Conservation (phyloP, 2,113 vertebrate genomes). For the Amphiprion percula region DNA sequence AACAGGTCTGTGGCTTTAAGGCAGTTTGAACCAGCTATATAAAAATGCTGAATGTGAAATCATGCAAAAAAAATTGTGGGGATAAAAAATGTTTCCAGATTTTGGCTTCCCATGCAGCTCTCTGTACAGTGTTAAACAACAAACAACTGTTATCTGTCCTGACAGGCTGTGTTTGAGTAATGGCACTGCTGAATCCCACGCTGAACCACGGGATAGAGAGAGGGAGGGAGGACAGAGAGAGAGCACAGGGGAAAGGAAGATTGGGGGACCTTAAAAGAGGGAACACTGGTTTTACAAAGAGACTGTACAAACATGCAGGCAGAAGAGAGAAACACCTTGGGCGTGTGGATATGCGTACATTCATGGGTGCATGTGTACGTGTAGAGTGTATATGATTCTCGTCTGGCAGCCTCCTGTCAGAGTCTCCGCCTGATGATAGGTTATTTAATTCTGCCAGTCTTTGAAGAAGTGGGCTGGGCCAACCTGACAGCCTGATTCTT, state of each 20-base stretch:
- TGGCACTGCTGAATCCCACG: constrained; percentile 59
- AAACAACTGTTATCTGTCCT: constrained; percentile 71
- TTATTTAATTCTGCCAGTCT: constrained; percentile 64
- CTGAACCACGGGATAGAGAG: constrained; percentile 42
- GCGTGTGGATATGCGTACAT: constrained; percentile 31
- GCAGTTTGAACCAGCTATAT: constrained; percentile 28
- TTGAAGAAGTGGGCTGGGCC: constrained; percentile 59
- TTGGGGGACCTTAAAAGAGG: constrained; percentile 3
- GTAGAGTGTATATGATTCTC: constrained; percentile 41
- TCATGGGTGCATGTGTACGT: constrained; percentile 11
- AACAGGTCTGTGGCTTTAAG: constrained; percentile 13
- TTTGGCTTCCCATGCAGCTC: constrained; percentile 40
- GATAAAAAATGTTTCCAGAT: constrained; percentile 52
- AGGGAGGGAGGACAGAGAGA: background rate
- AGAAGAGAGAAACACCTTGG: constrained; percentile 15
- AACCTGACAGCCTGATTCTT: constrained; percentile 71
- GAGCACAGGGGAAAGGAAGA: background rate
- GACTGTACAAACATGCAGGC: constrained; percentile 31
- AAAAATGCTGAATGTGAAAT: constrained; percentile 58
- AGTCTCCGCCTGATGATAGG: constrained; percentile 49
- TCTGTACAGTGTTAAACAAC: constrained; percentile 74
- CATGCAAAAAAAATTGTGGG: constrained; percentile 19
- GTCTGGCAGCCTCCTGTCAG: constrained; percentile 56
- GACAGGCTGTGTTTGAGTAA: constrained; percentile 74
- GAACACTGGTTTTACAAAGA: constrained; percentile 21